A percentile compares a stretch with the other conserved stretches of the same genome.
Evolutionary conservation across 2,113 vertebrate genomes (phyloP).

Genomic region (Tringa solitaria): DNA sequence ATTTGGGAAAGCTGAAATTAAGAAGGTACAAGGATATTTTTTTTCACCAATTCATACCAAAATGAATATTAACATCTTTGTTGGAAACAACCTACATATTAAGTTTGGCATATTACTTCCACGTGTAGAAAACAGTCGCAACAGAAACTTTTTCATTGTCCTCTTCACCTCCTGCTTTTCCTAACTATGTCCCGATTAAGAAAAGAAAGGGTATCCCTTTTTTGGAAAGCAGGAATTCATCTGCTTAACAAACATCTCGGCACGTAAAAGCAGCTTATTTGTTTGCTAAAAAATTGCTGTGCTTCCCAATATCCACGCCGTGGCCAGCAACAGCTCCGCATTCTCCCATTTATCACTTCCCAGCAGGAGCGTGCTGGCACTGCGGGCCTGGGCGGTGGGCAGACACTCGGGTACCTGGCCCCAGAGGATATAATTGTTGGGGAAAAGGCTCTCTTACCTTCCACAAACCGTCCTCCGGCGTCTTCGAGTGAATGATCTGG

Average conservation of each 20-base stretch:
- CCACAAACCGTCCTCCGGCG: conserved; percentile 5
- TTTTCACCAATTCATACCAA: background rate
- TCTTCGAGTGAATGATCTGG: conserved; percentile 39
- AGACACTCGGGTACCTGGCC: background rate
- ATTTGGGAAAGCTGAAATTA: background rate
- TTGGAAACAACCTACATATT: background rate
- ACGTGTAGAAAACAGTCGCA: background rate
- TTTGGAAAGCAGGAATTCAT: background rate
- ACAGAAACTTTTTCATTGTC: background rate
- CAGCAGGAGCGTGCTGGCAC: background rate
- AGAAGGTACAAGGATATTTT: background rate
- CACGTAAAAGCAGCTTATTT: background rate
- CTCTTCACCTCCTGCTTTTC: background rate
- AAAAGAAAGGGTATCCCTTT: background rate
- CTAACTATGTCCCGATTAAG: background rate
- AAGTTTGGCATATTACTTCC: background rate
- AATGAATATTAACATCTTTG: background rate
- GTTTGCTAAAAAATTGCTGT: background rate
- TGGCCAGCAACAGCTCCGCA: background rate
- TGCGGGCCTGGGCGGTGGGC: background rate
- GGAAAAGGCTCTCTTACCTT: conserved; percentile 54
- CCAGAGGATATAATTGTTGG: background rate
- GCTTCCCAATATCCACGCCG: background rate
- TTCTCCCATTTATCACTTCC: background rate
- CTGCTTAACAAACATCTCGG: background rate